Evolutionary conservation across 2,888 invertebrate species (phyloP), one percentile per base, ranked within the genome.

Genomic region (Electrophaes corylata): DNA sequence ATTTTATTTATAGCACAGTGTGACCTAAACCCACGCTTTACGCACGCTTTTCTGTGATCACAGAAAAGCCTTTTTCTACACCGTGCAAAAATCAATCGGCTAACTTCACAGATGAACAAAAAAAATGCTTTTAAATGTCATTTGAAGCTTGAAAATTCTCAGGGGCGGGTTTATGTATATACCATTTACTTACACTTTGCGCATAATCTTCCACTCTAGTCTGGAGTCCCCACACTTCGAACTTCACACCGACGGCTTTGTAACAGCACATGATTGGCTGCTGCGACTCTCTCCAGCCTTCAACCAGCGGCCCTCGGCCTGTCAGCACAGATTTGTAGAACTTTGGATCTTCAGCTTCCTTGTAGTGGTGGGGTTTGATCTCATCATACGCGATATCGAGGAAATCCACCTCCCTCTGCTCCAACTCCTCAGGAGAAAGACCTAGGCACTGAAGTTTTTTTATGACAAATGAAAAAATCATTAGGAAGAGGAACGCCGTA

Each of bases 241-340:
- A 98, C 61, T 95, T 96, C 29, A 95, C 96, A 76, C 95, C 93
- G 0, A 98, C 97, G 50, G 96, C 88, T 86, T 98, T 98, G 78
- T 98, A 98, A 60, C 98, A 98, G 86, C 98, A 98, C 98, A 98
- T 98, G 46, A 98, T 94, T 0, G 98, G 98, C 61, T 93, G 91
- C 26, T 93, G 93, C 0, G 90, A 92, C 12, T 95, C 94, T 48
- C 94, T 91, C 98, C 98, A 98, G 2, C 96, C 96, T 80, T 96
- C 96, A 16, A 95, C 92, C 4, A 98, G 86, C 0, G 97, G 97
- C 0, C 98, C 98, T 29, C 98, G 93, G 8, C 94, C 94, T 5
- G 97, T 98, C 84, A 96, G 96, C 71, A 92, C 91, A 0, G 98
- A 98, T 80, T 96, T 95, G 75, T 95, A 98, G 76, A 94, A 95